Percentiles rank a stretch among this genome's conserved stretches.
These are phyloP conservation scores for Oreochromis aureus DNA, from an alignment of 2,113 vertebrate genomes.

Conservation along the genomic window DNA sequence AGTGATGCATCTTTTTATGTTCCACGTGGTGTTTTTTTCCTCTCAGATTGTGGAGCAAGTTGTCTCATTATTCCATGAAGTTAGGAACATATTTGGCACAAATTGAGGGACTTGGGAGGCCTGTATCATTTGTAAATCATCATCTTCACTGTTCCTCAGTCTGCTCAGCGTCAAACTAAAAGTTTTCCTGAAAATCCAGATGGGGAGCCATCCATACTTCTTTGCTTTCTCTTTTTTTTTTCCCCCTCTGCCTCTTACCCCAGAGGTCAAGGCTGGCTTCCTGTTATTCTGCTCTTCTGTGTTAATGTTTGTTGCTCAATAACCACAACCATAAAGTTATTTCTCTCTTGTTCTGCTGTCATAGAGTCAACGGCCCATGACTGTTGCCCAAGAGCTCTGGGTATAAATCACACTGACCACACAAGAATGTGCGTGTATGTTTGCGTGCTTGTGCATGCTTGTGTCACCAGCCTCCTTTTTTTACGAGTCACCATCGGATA, in stretches of 20 bases:
- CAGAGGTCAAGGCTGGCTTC: conserved; percentile 58
- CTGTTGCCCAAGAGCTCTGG: conserved; percentile 45
- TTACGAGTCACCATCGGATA: conserved; percentile 51
- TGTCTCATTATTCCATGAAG: background rate
- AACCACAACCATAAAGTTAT: conserved; percentile 60
- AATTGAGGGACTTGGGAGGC: background rate
- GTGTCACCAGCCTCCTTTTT: conserved; percentile 23
- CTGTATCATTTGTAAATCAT: background rate
- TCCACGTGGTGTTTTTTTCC: background rate
- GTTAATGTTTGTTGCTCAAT: conserved; percentile 54
- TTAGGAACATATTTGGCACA: background rate
- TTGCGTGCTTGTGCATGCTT: background rate
- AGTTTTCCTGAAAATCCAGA: conserved; percentile 21
- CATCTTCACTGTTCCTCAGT: background rate
- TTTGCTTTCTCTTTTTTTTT: background rate
- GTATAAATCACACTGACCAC: conserved; percentile 51
- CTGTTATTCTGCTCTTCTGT: conserved; percentile 60
- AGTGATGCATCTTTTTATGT: background rate
- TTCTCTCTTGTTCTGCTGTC: conserved; percentile 50
- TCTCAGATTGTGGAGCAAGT: background rate
- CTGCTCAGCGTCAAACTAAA: background rate
- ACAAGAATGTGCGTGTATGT: background rate
- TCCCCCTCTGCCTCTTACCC: background rate
- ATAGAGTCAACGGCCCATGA: conserved; percentile 61
- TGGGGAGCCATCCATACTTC: background rate